Conservation (phyloP, 1,140 invertebrate species). For the Drosophila santomea region DNA sequence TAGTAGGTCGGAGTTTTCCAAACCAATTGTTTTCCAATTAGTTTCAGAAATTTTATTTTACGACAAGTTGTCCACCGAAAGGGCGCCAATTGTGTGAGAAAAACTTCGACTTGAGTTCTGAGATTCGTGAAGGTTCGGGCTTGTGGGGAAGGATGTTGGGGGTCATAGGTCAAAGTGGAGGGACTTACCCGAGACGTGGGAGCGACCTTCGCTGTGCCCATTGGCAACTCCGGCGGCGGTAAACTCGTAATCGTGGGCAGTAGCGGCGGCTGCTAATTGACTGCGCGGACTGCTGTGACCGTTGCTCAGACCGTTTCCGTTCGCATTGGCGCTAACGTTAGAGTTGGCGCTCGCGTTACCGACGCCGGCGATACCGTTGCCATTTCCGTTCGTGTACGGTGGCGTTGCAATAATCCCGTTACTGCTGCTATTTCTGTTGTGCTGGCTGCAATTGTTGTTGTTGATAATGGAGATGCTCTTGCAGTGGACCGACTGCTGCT, state of each 20-base stretch:
- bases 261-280: slow-evolving; percentile 20
- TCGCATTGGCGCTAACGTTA: slow-evolving; percentile 23
- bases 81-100: slow-evolving; percentile 1
- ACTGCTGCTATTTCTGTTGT: slow-evolving; percentile 64
- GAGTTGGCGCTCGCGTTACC: slow-evolving; percentile 16
- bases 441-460: slow-evolving; percentile 67
- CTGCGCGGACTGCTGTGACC: slow-evolving; percentile 32
- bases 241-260: slow-evolving; percentile 19
- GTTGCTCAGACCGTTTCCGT: slow-evolving; percentile 27
- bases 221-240: slow-evolving; percentile 18
- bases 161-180: neutral
- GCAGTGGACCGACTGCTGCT: slow-evolving; percentile 29
- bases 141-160: neutral
- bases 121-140: neutral
- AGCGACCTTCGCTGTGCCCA: slow-evolving; percentile 65
- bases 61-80: no score
- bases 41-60: neutral
- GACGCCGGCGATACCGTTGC: slow-evolving; percentile 42
- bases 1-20: neutral
- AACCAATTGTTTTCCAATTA: neutral
- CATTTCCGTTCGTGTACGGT: slow-evolving; percentile 35
- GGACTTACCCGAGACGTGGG: slow-evolving; percentile 60
- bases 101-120: neutral
- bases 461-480: slow-evolving; percentile 39
- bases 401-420: slow-evolving; percentile 43